Conservation (phyloP, 1,140 invertebrate genomes). For the Drosophila pachea region DNA sequence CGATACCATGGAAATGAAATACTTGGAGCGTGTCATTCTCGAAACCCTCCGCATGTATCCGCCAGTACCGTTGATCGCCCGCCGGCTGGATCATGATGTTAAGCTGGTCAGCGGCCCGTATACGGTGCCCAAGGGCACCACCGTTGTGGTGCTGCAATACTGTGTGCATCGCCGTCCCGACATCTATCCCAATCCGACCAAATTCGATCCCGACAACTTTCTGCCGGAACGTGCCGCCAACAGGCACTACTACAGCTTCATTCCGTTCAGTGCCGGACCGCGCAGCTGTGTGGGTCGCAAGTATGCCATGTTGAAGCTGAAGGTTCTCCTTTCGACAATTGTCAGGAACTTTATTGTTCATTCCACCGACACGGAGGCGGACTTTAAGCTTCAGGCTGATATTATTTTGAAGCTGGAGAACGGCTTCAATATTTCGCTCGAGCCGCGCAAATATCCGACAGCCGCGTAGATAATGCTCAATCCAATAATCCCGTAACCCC, state of each 20-base stretch:
- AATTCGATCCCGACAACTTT: conserved; percentile 95
- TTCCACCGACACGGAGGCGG: conserved; percentile 84
- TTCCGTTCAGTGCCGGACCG: conserved; percentile 94
- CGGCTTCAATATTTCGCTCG: conserved; percentile 73
- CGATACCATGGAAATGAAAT: conserved; percentile 90
- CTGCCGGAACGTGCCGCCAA: conserved; percentile 88
- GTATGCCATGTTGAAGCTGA: conserved; percentile 92
- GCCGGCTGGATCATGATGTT: conserved; percentile 85
- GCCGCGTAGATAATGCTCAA: conserved; percentile 42
- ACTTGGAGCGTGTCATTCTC: conserved; percentile 88
- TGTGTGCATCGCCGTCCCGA: conserved; percentile 88
- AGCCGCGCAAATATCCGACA: conserved; percentile 60
- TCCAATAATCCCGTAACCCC: conserved; percentile 14
- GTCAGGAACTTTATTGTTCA: conserved; percentile 88
- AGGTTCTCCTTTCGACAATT: conserved; percentile 90
- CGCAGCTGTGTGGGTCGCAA: conserved; percentile 89
- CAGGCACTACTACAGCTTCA: conserved; percentile 91
- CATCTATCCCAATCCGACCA: conserved; percentile 89
- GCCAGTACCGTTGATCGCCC: conserved; percentile 88
- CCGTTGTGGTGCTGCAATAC: conserved; percentile 85
- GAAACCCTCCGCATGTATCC: conserved; percentile 88
- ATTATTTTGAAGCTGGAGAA: conserved; percentile 88
- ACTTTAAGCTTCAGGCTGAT: conserved; percentile 88
- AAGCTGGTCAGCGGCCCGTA: conserved; percentile 80
- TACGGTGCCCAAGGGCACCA: conserved; percentile 80